Conservation (phyloP, 1,140 invertebrate species). For the Macrosteles quadrilineatus region DNA sequence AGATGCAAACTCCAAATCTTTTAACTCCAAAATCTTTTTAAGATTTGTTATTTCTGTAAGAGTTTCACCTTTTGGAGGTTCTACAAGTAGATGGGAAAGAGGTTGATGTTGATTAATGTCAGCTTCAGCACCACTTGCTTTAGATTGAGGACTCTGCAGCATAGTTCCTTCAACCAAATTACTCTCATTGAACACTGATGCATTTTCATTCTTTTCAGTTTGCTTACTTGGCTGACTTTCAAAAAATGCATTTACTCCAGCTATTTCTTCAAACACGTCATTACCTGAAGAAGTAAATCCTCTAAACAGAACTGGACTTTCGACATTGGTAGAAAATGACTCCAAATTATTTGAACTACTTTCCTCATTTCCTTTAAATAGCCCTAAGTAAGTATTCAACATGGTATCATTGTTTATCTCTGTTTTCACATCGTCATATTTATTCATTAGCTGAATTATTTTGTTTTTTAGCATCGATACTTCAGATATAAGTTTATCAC, state of each 20-base stretch:
- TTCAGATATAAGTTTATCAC: not conserved
- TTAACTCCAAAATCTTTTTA: not conserved
- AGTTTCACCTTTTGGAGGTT: not conserved
- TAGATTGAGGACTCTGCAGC: too few relatives aligned
- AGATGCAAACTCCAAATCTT: not conserved
- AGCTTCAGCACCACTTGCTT: too few relatives aligned
- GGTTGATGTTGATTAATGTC: too few relatives aligned
- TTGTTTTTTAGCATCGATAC: constrained; percentile 42
- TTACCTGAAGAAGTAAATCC: constrained; percentile 7
- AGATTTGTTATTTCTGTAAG: not conserved
- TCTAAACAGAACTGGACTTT: constrained; percentile 6
- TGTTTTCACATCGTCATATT: constrained; percentile 50
- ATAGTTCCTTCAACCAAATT: too few relatives aligned
- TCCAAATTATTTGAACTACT: not conserved
- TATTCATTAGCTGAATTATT: constrained; percentile 40
- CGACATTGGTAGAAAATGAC: not conserved
- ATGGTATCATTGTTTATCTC: not conserved
- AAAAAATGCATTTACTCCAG: not conserved
- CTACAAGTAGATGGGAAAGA: too few relatives aligned
- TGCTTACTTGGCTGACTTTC: too few relatives aligned
- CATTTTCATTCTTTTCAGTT: too few relatives aligned
- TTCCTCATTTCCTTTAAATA: not conserved
- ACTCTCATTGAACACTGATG: too few relatives aligned
- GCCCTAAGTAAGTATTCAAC: not conserved
- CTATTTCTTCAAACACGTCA: not conserved